Percentiles rank a stretch among this genome's conserved stretches.
These are phyloP conservation scores for Eupithecia exiguata DNA, from an alignment of 2,888 invertebrate genomes.

Conservation along the genomic window DNA sequence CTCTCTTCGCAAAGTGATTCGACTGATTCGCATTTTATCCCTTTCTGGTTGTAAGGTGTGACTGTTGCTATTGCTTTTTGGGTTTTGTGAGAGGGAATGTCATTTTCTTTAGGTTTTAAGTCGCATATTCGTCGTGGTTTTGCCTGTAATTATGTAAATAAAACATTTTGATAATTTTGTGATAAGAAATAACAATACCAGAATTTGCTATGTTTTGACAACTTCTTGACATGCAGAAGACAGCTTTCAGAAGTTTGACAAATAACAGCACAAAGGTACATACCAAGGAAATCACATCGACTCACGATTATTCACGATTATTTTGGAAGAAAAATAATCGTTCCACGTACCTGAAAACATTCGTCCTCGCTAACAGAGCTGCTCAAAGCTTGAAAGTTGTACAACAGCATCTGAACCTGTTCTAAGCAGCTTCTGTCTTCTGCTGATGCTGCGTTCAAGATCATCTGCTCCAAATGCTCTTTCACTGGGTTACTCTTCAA, in stretches of 20 bases:
- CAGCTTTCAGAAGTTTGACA: neutral
- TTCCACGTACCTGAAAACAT: conserved; percentile 75
- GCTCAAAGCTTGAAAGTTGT: conserved; percentile 84
- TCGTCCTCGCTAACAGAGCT: conserved; percentile 83
- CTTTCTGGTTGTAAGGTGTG: conserved; percentile 84
- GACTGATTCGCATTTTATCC: conserved; percentile 77
- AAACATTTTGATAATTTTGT: neutral
- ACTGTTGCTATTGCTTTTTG: conserved; percentile 86
- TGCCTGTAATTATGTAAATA: conserved; percentile 58
- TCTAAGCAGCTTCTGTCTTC: conserved; percentile 86
- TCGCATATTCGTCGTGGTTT: conserved; percentile 78
- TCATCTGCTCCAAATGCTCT: conserved; percentile 80
- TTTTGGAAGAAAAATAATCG: conserved; percentile 13
- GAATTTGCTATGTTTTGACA: conserved; percentile 2
- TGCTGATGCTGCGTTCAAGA: conserved; percentile 77
- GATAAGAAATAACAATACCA: neutral
- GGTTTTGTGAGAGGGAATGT: conserved; percentile 72
- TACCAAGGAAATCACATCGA: conserved; percentile 3
- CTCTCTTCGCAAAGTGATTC: conserved; percentile 78
- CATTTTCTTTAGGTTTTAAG: conserved; percentile 72
- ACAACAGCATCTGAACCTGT: conserved; percentile 85
- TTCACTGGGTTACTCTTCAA: conserved; percentile 78
- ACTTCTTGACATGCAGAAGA: neutral
- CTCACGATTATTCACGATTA: neutral
- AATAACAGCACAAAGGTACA: neutral